phyloP scores from a whole-genome alignment of 2,797 vertebrate genomes.

The Brachyalestes nurse region DNA sequence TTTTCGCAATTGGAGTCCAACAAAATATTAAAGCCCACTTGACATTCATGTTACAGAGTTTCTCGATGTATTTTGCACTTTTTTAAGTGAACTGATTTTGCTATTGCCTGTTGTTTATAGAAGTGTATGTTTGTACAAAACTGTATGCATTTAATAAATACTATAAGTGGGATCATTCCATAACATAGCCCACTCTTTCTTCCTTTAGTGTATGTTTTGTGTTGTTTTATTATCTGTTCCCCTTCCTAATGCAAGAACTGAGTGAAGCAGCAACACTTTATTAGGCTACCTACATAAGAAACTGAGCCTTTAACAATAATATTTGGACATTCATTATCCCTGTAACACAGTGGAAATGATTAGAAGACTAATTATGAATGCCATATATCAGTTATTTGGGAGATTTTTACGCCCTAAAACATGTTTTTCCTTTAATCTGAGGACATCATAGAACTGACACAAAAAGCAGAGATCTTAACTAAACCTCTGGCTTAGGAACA shows the following conservation, averaged over 20 bases:
- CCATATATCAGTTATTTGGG: not conserved
- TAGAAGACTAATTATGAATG: not conserved
- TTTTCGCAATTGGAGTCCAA: not conserved
- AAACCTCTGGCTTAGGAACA: not conserved
- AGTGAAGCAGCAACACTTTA: not conserved
- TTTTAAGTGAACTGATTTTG: slow-evolving; percentile 24
- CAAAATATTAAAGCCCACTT: not conserved
- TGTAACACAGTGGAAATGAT: not conserved
- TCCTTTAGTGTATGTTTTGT: not conserved
- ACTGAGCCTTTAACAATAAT: no score
- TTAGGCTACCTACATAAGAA: no score
- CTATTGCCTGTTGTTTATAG: slow-evolving; percentile 19
- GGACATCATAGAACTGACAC: no score
- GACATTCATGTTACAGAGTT: not conserved
- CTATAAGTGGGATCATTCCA: not conserved
- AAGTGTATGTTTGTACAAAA: slow-evolving; percentile 49
- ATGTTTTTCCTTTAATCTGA: no score
- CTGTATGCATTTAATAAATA: slow-evolving; percentile 45
- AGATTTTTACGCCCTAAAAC: not conserved
- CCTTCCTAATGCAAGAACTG: not conserved
- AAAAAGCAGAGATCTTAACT: no score
- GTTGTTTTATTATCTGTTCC: not conserved
- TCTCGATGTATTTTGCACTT: slow-evolving; percentile 30
- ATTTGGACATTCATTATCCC: no score
- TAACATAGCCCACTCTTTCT: no score